These are phyloP conservation scores for Sarcophaga rosellei DNA, from an alignment of 2,888 invertebrate genomes.

Conservation along the genomic window DNA sequence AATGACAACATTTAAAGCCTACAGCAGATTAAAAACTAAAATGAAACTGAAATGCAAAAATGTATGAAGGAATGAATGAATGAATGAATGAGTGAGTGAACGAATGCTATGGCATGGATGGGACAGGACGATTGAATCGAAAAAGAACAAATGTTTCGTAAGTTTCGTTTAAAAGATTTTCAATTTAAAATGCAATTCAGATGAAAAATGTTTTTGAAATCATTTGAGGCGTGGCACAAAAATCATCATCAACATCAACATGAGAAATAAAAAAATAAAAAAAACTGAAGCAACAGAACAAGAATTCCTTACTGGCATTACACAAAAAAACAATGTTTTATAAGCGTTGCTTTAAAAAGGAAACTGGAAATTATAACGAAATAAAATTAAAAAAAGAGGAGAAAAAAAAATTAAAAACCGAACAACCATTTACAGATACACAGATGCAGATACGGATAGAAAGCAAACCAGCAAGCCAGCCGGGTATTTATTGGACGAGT, in stretches of 20 bases:
- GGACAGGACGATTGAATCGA: constrained; percentile 38
- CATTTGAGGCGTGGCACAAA: constrained; percentile 74
- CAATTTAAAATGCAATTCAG: constrained; percentile 76
- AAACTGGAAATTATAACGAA: constrained; percentile 66
- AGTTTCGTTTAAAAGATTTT: constrained; percentile 68
- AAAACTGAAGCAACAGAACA: background rate
- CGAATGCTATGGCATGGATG: background rate
- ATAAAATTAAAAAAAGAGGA: constrained; percentile 26
- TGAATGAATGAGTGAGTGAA: background rate
- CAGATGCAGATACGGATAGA: constrained; percentile 30
- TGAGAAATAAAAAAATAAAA: constrained; percentile 35
- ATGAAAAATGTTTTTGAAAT: constrained; percentile 75
- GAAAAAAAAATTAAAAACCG: background rate
- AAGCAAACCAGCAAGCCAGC: constrained; percentile 46
- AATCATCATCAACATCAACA: constrained; percentile 73
- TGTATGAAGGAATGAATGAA: constrained; percentile 38
- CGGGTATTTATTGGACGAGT: constrained; percentile 5
- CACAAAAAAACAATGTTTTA: constrained; percentile 13
- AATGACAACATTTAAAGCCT: constrained; percentile 61
- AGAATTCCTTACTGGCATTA: constrained; percentile 29
- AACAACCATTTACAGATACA: constrained; percentile 18
- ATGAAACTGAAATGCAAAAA: constrained; percentile 43
- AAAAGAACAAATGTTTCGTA: constrained; percentile 35
- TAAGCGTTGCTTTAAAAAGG: constrained; percentile 45
- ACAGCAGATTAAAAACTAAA: constrained; percentile 28